Percentiles rank a stretch among this genome's conserved stretches.
Conservation (phyloP, 2,113 vertebrate species). For the Paralichthys olivaceus region DNA sequence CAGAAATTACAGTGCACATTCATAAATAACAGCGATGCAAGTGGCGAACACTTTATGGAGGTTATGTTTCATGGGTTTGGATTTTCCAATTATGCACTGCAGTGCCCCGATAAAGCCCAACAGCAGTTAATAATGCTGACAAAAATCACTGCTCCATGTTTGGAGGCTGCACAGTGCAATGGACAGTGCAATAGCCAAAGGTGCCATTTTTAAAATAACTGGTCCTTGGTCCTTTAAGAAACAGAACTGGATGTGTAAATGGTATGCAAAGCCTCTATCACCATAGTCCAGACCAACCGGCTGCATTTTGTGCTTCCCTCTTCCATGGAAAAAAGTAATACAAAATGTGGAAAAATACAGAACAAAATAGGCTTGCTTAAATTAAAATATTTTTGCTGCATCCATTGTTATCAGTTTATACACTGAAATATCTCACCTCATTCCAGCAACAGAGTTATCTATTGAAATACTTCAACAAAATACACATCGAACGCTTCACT, state of each 20-base stretch:
- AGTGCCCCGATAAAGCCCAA: conserved; percentile 32
- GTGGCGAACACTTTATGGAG: conserved; percentile 23
- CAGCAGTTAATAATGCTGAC: conserved; percentile 49
- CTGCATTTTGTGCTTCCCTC: background rate
- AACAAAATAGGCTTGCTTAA: no score
- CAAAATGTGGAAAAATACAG: background rate
- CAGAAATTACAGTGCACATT: conserved; percentile 35
- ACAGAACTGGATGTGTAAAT: background rate
- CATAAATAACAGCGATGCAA: conserved; percentile 46
- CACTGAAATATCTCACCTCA: background rate
- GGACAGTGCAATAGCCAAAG: background rate
- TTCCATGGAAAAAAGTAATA: background rate
- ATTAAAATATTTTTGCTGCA: no score
- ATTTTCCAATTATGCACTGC: conserved; percentile 53
- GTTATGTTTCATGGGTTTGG: conserved; percentile 55
- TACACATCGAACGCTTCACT: no score
- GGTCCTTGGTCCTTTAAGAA: background rate
- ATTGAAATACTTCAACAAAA: no score
- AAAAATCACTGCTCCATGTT: conserved; percentile 41
- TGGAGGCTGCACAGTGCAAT: conserved; percentile 23
- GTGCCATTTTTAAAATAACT: background rate
- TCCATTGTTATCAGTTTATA: background rate
- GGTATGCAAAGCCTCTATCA: background rate
- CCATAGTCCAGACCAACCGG: background rate
- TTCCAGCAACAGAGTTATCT: background rate